Evolutionary conservation across 2,797 vertebrate genomes (phyloP).

Genomic region (Todus mexicanus): DNA sequence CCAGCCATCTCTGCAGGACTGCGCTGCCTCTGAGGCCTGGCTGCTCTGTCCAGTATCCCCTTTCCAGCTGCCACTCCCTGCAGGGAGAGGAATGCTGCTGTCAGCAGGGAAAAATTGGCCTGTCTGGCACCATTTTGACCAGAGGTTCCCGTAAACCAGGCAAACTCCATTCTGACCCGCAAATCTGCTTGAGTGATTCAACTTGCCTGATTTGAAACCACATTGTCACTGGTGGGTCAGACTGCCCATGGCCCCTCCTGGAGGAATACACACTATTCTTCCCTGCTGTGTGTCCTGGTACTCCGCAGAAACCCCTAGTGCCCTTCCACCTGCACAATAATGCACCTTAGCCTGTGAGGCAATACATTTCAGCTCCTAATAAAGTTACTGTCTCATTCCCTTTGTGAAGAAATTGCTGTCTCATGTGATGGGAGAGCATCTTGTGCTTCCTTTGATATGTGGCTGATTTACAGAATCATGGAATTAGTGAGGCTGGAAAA

Average conservation of each 20-base stretch:
- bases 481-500: too few species aligned
- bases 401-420: not conserved
- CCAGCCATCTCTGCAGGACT: not conserved
- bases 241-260: rapidly evolving
- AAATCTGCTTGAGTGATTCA: not conserved
- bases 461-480: not conserved
- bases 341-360: rapidly evolving
- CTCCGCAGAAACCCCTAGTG: rapidly evolving
- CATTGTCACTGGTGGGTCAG: not conserved
- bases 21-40: rapidly evolving
- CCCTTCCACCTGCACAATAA: not conserved
- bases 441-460: not conserved
- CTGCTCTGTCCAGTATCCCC: not conserved
- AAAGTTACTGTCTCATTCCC: not conserved
- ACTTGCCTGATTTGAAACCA: not conserved
- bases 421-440: rapidly evolving
- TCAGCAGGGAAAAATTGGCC: not conserved
- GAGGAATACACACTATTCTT: not conserved
- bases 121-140: not conserved
- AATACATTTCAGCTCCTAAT: not conserved
- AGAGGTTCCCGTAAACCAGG: not conserved
- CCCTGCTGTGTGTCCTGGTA: not conserved
- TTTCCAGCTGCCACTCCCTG: rapidly evolving
- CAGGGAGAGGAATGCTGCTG: not conserved
- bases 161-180: not conserved